Base-by-base conservation (phyloP, 1,140 invertebrate species). In the Bradynema listronoti region DNA sequence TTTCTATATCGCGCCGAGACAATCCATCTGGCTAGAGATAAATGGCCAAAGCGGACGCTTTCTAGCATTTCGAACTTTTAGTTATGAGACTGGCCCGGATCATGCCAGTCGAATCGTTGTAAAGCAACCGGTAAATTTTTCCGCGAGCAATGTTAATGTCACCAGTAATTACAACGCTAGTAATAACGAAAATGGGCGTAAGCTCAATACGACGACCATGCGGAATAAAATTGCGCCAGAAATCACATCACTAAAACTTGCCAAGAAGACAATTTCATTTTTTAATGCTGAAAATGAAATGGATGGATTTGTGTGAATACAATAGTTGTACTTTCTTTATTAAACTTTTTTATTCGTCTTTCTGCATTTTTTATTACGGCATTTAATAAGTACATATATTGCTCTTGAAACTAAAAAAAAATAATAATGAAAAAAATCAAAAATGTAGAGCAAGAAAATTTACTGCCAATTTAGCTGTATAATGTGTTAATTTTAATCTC, bases 201-300 rank as follows among this genome's bases (percentile, higher is more conserved):
- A 53, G 24, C 6, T 29, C 4, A 50, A 55, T 22, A 9, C 33
- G 11, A 16, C 33, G 1, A n/a, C 14, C 30, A 50, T 27, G 27
- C 22, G 27, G 11, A 47, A 16, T 9, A 11, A 27, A 42, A 55
- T 39, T 39, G 11, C 11, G 11, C 11, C 11, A 11, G 11, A 39
- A 52, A 19, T n/a, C 7, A 6, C 29, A 56, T 56, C 16, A 30
- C 9, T 24, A 34, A 43, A 30, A 56, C 47, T 1, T 54, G 7
- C n/a, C 7, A 56, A 56, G 58, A 9, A 9, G n/a, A 41, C 25
- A 14, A 61, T 41, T 30, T 19, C 32, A n/a, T 58, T 63, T 65
- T 66, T 64, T 27, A 63, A 66, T 36, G 51, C 60, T 19, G 62
- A 66, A 39, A 52, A 22, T 11, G 62, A 64, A 46, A 58, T 57